Conservation (phyloP, 2,888 invertebrate species). For the Agonopterix heracliana region DNA sequence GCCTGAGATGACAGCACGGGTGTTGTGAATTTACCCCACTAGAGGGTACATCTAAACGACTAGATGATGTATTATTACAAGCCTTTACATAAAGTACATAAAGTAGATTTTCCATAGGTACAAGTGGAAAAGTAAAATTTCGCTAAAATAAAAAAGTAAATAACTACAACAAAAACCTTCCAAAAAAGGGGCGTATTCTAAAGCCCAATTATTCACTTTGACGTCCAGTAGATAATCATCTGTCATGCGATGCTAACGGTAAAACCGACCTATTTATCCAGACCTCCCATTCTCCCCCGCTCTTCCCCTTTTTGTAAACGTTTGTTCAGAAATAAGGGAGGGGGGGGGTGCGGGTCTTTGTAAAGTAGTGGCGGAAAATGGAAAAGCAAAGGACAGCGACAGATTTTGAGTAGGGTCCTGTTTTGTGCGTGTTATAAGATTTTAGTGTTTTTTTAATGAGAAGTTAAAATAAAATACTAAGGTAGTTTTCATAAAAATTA, state of each 20-base stretch:
- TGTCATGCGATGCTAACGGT: conserved; percentile 62
- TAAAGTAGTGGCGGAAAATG: conserved; percentile 36
- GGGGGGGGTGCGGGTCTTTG: conserved; percentile 22
- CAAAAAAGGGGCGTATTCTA: conserved; percentile 44
- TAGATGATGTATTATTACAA: too few relatives aligned
- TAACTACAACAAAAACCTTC: conserved; percentile 20
- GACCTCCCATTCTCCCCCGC: conserved; percentile 36
- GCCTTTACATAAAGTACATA: too few relatives aligned
- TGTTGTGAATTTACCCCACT: too few relatives aligned
- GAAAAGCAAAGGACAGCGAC: conserved; percentile 49
- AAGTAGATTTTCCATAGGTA: too few relatives aligned
- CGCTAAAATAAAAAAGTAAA: too few relatives aligned
- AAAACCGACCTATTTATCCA: conserved; percentile 34
- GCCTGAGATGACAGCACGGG: too few relatives aligned
- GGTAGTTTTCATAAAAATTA: too few relatives aligned
- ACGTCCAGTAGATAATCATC: conserved; percentile 73
- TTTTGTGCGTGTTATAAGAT: conserved; percentile 59
- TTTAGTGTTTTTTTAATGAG: conserved; percentile 43
- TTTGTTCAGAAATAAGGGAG: conserved; percentile 7
- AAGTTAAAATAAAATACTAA: conserved; percentile 28
- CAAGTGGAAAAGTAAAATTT: too few relatives aligned
- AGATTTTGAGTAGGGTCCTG: conserved; percentile 54
- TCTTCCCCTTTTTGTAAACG: conserved; percentile 18
- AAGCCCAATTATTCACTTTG: conserved; percentile 74
- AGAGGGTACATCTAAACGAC: too few relatives aligned